phyloP scores from a whole-genome alignment of 2,888 invertebrate genomes.

The Incurvaria masculella region DNA sequence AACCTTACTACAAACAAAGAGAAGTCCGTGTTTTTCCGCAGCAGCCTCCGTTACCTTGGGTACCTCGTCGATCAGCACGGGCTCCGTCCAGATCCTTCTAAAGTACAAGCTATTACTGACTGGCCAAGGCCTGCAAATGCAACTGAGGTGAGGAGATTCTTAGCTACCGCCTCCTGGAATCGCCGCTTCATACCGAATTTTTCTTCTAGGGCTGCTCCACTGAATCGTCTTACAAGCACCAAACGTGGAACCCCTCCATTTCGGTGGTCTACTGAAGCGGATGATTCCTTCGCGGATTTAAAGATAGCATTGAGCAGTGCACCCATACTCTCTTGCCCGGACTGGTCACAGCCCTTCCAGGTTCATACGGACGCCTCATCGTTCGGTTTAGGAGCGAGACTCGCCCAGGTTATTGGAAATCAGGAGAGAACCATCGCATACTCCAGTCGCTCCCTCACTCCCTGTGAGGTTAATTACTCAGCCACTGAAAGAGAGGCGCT shows the following conservation, averaged over 20 bases:
- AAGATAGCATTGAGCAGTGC: background rate
- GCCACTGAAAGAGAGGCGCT: background rate
- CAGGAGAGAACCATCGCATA: background rate
- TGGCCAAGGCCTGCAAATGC: slow-evolving; percentile 15
- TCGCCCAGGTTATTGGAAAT: background rate
- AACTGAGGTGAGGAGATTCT: background rate
- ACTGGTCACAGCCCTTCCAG: background rate
- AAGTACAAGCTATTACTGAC: slow-evolving; percentile 16
- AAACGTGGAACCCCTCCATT: background rate
- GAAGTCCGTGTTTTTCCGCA: slow-evolving; percentile 11
- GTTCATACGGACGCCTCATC: background rate
- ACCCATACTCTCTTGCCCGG: background rate
- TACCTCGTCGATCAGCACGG: slow-evolving; percentile 17
- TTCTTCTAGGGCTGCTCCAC: background rate
- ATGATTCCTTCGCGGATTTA: background rate
- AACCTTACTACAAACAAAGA: slow-evolving; percentile 16
- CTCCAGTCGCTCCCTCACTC: background rate
- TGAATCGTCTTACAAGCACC: background rate
- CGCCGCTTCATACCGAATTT: background rate
- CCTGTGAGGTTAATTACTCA: background rate
- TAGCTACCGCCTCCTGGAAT: background rate
- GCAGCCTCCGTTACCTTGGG: background rate
- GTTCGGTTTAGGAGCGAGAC: background rate
- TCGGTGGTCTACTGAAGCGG: background rate
- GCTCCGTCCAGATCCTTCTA: slow-evolving; percentile 16